Base-by-base conservation (phyloP, 2,888 invertebrate genomes). In the Lacanobia oleracea region DNA sequence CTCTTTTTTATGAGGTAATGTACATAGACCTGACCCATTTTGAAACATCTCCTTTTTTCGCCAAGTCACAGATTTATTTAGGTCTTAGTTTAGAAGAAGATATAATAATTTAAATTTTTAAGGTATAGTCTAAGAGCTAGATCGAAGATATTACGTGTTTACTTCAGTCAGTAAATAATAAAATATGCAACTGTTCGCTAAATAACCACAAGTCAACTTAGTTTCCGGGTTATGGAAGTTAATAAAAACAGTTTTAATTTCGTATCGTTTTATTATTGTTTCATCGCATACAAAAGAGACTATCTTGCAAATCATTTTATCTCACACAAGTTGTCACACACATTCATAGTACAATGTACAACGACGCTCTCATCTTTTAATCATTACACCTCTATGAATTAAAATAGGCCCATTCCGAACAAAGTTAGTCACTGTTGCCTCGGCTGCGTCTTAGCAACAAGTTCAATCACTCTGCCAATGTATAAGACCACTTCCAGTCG, bases 221-320 rank as follows among this genome's bases (percentile, higher is more conserved):
- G 1, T n/a, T 56, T 56, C 5, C 14, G 33, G n/a, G 37, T 4
- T 23, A 60, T 23, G 33, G 9, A 62, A 61, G n/a, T 62, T 51
- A 69, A 57, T 62, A 37, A 63, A 61, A 14, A 51, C 23, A n/a
- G 8, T 2, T 56, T 10, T 40, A 43, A 48, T 75, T 60, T 81
- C 60, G 56, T 82, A 76, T 77, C 63, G 71, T 87, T 88, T 90
- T 90, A 89, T 90, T 89, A 81, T 81, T 86, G 65, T 86, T 90
- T 87, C 77, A 88, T 87, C 79, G 90, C 90, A 89, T 92, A 92
- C 87, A 92, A 91, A 92, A 91, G 80, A 87, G 81, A 88, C 87
- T 84, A 85, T 87, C 86, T 88, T 81, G 91, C 91, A 90, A 89
- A 89, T 90, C 78, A 79, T 81, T 81, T 84, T 75, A 72, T 75